Evolutionary conservation across 2,888 invertebrate species (phyloP).

Genomic region (Brachyopa scutellaris): DNA sequence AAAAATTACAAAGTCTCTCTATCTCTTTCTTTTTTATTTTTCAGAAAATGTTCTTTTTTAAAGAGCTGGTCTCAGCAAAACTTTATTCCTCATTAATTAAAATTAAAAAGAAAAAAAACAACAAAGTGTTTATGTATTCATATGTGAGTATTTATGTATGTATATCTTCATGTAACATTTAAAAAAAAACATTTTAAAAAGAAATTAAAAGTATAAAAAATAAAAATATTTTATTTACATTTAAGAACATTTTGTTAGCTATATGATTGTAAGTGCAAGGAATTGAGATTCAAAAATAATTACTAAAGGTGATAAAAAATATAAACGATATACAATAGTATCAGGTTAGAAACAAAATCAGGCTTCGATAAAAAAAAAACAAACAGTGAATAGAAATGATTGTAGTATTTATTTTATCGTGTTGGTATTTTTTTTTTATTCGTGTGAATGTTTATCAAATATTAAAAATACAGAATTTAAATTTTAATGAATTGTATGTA

Average conservation of each 20-base stretch:
- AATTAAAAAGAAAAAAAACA: neutral
- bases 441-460: neutral
- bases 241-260: neutral
- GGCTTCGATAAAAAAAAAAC: conserved; percentile 26
- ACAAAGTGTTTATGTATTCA: conserved; percentile 5
- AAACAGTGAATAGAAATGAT: conserved; percentile 28
- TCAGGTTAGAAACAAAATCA: conserved; percentile 52
- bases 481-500: neutral
- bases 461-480: neutral
- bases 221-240: neutral
- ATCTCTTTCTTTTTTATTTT: conserved; percentile 20
- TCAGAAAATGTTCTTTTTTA: conserved; percentile 58
- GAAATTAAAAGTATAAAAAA: neutral
- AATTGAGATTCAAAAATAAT: conserved; percentile 48
- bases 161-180: conserved; percentile 1
- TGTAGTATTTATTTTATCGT: too few relatives aligned
- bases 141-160: neutral
- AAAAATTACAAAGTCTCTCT: neutral
- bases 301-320: conserved; percentile 40
- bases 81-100: conserved; percentile 7
- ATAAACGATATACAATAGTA: conserved; percentile 49
- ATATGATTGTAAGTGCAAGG: conserved; percentile 19
- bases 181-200: neutral
- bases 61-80: conserved; percentile 42
- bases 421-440: conserved; percentile 4